Evolutionary conservation across 2,113 vertebrate species (phyloP).

Genomic region (Rissa tridactyla): DNA sequence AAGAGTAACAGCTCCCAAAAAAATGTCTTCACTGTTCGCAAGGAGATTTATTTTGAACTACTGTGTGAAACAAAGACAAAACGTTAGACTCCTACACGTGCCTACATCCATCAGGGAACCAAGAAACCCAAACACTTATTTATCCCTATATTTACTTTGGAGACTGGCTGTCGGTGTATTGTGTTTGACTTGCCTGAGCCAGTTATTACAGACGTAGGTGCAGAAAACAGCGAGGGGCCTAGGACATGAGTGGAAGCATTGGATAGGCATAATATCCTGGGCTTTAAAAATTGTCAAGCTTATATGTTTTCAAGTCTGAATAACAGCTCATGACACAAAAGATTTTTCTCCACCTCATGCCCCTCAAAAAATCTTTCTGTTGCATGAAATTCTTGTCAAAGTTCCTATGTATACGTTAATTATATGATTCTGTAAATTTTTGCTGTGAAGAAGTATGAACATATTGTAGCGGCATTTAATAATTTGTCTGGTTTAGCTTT

Average conservation of each 20-base stretch:
- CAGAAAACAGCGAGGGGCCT: background rate
- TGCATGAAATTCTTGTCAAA: background rate
- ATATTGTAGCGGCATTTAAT: background rate
- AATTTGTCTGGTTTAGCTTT: background rate
- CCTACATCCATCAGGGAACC: background rate
- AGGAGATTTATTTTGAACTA: background rate
- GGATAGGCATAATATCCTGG: background rate
- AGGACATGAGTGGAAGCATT: background rate
- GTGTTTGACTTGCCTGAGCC: background rate
- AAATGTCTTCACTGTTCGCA: background rate
- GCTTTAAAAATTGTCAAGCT: background rate
- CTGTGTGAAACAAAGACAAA: background rate
- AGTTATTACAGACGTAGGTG: background rate
- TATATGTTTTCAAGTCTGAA: background rate
- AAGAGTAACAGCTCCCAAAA: background rate
- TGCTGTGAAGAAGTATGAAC: background rate
- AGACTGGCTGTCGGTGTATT: background rate
- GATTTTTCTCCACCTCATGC: background rate
- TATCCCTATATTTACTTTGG: background rate
- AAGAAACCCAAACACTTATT: background rate
- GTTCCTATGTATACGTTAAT: background rate
- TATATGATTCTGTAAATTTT: background rate
- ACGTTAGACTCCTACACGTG: background rate
- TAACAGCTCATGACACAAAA: background rate
- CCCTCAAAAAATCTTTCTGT: background rate